A percentile compares a stretch with the other conserved stretches of the same genome.
Conservation (phyloP, 2,797 vertebrate genomes). For the Falco berigora region DNA sequence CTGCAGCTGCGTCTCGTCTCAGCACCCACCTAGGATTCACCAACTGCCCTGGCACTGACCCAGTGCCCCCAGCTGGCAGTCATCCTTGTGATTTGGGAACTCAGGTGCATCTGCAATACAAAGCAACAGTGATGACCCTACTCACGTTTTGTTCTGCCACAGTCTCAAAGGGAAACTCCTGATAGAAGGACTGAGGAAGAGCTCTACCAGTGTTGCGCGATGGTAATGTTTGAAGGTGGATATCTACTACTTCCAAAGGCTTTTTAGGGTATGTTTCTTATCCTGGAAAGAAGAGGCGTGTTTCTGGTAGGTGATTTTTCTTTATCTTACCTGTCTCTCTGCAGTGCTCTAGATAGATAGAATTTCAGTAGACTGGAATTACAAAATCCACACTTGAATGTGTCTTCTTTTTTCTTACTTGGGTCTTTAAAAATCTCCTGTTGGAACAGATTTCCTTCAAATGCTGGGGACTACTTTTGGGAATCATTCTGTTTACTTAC, state of each 20-base stretch:
- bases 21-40: not conserved
- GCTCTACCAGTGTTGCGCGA: fast-evolving
- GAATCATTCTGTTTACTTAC: not conserved
- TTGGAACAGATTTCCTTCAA: not conserved
- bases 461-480: not conserved
- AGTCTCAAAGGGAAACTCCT: fast-evolving
- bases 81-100: not conserved
- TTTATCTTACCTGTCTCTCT: not conserved
- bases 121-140: too few species aligned
- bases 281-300: not conserved
- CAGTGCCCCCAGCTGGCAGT: not conserved
- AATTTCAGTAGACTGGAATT: not conserved
- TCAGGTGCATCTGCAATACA: not conserved
- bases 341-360: fast-evolving
- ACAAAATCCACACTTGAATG: not conserved
- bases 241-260: fast-evolving
- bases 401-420: not conserved
- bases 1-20: fast-evolving
- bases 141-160: fast-evolving
- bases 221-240: fast-evolving
- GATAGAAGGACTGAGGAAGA: fast-evolving
- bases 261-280: fast-evolving
- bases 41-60: not conserved
- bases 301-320: not conserved
- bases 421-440: not conserved